A percentile compares a stretch with the other conserved stretches of the same genome.
These are phyloP conservation scores for Liposcelis brunnea DNA, from an alignment of 2,888 invertebrate genomes.

Conservation along the genomic window DNA sequence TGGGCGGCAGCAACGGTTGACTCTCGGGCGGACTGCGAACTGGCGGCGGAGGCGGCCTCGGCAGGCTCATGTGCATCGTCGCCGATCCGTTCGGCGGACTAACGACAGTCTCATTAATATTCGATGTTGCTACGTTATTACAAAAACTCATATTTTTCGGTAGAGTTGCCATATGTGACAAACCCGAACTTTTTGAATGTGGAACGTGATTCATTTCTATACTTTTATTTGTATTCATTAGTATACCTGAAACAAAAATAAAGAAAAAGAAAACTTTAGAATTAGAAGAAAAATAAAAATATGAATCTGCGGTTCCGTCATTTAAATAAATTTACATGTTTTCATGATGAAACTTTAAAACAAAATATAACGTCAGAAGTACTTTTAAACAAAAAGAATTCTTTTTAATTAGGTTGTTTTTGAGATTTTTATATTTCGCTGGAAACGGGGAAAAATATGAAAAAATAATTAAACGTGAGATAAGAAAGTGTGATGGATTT, in stretches of 20 bases:
- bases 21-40: constrained; percentile 18
- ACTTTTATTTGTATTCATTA: constrained; percentile 4
- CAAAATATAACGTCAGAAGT: too few relatives aligned
- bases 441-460: too few relatives aligned
- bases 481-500: too few relatives aligned
- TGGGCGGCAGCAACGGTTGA: constrained; percentile 17
- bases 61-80: constrained; percentile 26
- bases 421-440: too few relatives aligned
- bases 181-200: constrained; percentile 14
- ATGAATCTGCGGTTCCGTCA: too few relatives aligned
- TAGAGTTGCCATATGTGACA: constrained; percentile 13
- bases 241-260: constrained; percentile 2
- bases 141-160: constrained; percentile 13
- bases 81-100: constrained; percentile 19
- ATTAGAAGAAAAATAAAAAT: too few relatives aligned
- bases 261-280: too few relatives aligned
- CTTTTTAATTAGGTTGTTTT: too few relatives aligned
- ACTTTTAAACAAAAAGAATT: too few relatives aligned
- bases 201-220: constrained; percentile 6
- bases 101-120: neutral
- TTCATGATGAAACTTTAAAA: too few relatives aligned
- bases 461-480: too few relatives aligned
- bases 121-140: constrained; percentile 8
- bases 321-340: too few relatives aligned
- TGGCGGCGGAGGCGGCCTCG: constrained; percentile 30